Conservation (phyloP, 2,888 invertebrate species). For the Oligia fasciuncula region DNA sequence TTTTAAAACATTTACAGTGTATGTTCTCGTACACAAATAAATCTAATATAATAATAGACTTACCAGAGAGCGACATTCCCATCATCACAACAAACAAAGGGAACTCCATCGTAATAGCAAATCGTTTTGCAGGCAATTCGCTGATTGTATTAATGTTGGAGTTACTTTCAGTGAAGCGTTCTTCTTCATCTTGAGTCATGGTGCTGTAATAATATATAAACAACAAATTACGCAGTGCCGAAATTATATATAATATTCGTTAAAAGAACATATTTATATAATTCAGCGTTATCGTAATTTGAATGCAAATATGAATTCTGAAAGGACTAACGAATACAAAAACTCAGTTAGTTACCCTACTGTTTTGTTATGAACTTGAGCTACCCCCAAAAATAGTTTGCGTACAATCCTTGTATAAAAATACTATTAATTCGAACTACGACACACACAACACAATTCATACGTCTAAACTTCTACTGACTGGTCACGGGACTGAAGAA, state of each 20-base stretch:
- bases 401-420: not conserved
- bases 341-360: not conserved
- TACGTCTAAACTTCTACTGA: constrained; percentile 4
- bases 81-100: constrained; percentile 84
- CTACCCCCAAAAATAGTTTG: not conserved
- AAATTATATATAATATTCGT: constrained; percentile 11
- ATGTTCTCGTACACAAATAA: constrained; percentile 7
- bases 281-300: not conserved
- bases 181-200: constrained; percentile 81
- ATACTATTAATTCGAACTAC: not conserved
- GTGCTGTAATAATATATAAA: constrained; percentile 36
- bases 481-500: too few species aligned
- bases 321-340: not conserved
- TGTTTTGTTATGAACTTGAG: not conserved
- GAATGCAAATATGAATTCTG: not conserved
- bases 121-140: constrained; percentile 75
- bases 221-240: constrained; percentile 16
- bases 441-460: not conserved
- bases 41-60: constrained; percentile 34
- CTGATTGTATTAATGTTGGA: constrained; percentile 72
- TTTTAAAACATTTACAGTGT: not conserved
- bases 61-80: constrained; percentile 82
- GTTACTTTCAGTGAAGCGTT: constrained; percentile 71
- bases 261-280: not conserved
- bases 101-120: constrained; percentile 82